A percentile compares a stretch with the other conserved stretches of the same genome.
Evolutionary conservation across 2,797 vertebrate species (phyloP).

Genomic region (Synanceia verrucosa): DNA sequence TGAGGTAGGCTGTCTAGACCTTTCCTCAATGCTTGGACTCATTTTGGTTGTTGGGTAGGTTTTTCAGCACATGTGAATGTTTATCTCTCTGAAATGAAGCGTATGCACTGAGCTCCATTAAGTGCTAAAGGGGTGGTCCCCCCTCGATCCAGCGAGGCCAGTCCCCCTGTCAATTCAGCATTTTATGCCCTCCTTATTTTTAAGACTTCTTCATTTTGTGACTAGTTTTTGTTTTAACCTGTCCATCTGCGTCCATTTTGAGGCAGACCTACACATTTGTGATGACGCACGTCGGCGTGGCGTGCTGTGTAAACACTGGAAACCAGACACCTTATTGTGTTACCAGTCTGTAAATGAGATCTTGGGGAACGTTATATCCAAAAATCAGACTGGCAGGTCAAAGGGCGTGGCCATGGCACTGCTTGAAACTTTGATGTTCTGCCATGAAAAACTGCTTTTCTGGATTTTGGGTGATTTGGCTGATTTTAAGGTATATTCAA

Average conservation of each 20-base stretch:
- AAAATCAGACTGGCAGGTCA: no score
- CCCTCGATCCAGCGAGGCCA: constrained; percentile 8
- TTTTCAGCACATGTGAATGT: constrained; percentile 79
- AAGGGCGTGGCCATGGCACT: no score
- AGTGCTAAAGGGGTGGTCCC: constrained; percentile 66
- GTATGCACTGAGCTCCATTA: constrained; percentile 62
- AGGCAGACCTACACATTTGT: constrained; percentile 4
- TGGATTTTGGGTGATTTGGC: no score
- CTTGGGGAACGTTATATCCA: no score
- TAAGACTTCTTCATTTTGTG: background rate
- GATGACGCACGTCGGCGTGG: constrained; percentile 48
- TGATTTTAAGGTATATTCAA: no score
- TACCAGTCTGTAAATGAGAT: no score
- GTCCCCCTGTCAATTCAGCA: constrained; percentile 48
- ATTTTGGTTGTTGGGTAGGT: constrained; percentile 47
- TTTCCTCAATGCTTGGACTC: constrained; percentile 48
- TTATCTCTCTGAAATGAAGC: constrained; percentile 77
- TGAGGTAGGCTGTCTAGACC: constrained; percentile 70
- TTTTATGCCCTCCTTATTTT: constrained; percentile 1
- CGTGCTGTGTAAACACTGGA: constrained; percentile 61
- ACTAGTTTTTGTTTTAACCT: background rate
- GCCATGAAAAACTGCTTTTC: no score
- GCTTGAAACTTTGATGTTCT: no score
- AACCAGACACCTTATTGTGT: constrained; percentile 67
- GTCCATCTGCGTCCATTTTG: background rate